phyloP scores from a whole-genome alignment of 2,888 invertebrate genomes.

The Blastobasis lacticolella region DNA sequence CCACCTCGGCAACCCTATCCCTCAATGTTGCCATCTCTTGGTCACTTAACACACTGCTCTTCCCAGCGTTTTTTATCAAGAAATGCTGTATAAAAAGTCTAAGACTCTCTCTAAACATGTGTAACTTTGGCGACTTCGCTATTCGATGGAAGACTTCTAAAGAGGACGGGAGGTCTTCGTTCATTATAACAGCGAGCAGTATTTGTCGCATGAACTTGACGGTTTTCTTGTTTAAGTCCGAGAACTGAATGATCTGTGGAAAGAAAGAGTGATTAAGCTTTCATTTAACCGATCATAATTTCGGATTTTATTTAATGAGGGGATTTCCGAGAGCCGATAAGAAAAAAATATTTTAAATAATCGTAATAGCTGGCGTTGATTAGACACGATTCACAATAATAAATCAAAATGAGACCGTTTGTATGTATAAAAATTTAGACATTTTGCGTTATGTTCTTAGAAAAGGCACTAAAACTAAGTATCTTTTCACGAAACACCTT shows the following conservation, averaged over 20 bases:
- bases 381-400: too few species aligned
- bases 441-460: too few species aligned
- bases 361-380: too few species aligned
- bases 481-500: too few species aligned
- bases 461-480: too few species aligned
- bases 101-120: constrained; percentile 87
- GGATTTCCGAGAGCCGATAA: too few species aligned
- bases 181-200: constrained; percentile 81
- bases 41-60: constrained; percentile 43
- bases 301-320: too few species aligned
- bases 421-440: too few species aligned
- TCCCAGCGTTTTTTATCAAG: constrained; percentile 78
- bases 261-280: not conserved
- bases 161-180: constrained; percentile 75
- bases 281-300: too few species aligned
- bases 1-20: constrained; percentile 76
- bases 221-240: constrained; percentile 85
- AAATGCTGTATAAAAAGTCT: constrained; percentile 92
- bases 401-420: too few species aligned
- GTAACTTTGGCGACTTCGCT: constrained; percentile 81
- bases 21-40: constrained; percentile 50
- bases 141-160: constrained; percentile 82
- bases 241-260: constrained; percentile 86
- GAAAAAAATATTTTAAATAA: too few species aligned
- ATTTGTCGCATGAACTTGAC: constrained; percentile 87